These are phyloP conservation scores for Leucoraja ocellata DNA, from an alignment of 2,797 vertebrate species.

Conservation along the genomic window DNA sequence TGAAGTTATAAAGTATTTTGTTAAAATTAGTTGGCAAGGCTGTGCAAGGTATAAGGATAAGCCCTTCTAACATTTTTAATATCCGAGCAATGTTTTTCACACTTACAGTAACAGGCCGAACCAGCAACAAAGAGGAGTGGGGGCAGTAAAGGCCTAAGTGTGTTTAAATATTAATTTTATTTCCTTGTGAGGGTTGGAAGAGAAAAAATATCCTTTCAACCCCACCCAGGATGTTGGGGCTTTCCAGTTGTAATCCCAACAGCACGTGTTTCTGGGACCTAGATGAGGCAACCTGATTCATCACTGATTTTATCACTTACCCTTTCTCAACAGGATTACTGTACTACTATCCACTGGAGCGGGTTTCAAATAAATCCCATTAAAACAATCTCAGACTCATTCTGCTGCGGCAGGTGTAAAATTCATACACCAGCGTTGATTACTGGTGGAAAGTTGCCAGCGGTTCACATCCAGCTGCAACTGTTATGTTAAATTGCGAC, in stretches of 20 bases:
- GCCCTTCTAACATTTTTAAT: too few species aligned
- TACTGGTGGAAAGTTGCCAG: background rate
- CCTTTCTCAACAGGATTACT: background rate
- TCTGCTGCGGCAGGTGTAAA: background rate
- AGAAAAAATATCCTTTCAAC: background rate
- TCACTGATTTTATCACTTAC: background rate
- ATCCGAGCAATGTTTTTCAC: background rate
- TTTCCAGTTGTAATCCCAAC: background rate
- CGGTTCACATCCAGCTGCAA: background rate
- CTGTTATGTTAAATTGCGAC: background rate
- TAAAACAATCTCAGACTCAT: background rate
- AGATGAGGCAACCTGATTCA: background rate
- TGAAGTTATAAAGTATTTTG: too few species aligned
- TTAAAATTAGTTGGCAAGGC: too few species aligned
- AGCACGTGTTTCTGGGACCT: too few species aligned
- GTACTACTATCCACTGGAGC: background rate
- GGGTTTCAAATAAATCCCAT: background rate
- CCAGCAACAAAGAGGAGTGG: background rate
- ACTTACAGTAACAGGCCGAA: background rate
- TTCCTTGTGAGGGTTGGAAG: background rate
- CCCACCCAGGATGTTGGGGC: background rate
- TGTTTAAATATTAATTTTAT: background rate
- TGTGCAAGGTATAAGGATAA: too few species aligned
- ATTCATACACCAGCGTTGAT: background rate
- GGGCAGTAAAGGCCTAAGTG: background rate